Base-by-base conservation (phyloP, 2,888 invertebrate genomes). In the Neoitamus cyanurus region DNA sequence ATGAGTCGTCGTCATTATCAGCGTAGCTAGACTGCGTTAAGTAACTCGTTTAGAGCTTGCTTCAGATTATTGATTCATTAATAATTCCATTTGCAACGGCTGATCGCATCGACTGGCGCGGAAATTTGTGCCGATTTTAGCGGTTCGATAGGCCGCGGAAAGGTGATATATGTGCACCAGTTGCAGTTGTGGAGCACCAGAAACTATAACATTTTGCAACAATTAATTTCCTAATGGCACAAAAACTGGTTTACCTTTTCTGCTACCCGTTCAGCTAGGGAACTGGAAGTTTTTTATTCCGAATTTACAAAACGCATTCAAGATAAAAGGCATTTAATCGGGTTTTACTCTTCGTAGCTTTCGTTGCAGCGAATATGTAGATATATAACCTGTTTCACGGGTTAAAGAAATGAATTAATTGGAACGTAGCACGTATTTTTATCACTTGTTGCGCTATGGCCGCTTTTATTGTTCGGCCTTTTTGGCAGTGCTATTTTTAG, bases 41-140 rank as follows among this genome's bases (percentile, higher is more conserved):
- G 77, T 77, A 77, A 77, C 46, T 25, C 30, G 46, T 25, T 77
- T 28, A 42, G 36, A 0, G 7, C 46, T 77, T 77, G 42, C 77
- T 42, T 46, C 77, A 77, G 73, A 42, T 77, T 77, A 42, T 77
- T 77, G 37, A 42, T 42, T 36, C 77, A 42, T 77, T 42, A 28
- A 77, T 77, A 77, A 77, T 77, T 37, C 77, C 28, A 77, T 77
- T 36, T 37, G 77, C n/a, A 42, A 77, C 46, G 42, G 11, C 46
- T 77, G 77, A 77, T 77, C 25, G 42, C 11, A 28, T 42, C 15
- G 77, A 46, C 0, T 46, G 25, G 7, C 77, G 25, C 30, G 42
- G 15, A 77, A 42, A 77, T 36, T 77, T 77, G 30, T 70, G 58
- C 58, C 58, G 58, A 20, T 58, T 58, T 58, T 58, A 25, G 58